Evolutionary conservation across 2,888 invertebrate species (phyloP), one percentile per base, ranked within the genome.

Genomic region (Pterostichus niger): DNA sequence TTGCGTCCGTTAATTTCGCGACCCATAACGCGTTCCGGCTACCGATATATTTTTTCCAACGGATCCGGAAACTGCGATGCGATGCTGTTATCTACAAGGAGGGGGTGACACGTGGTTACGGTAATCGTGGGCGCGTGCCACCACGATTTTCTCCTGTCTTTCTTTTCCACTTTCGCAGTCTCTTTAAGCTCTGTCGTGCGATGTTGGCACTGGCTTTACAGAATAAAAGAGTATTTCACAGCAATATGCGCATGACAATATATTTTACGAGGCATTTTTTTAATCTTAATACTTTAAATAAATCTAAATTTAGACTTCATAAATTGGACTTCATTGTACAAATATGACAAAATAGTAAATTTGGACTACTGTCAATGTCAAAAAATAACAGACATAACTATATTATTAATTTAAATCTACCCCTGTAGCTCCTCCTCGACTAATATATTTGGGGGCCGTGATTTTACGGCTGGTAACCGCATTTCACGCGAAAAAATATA

Each of bases 1-100:
- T 84, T 59, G 83, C 49, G 49, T 49, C 49, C 84, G 84, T 85
- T 86, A 86, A 87, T 87, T 87, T 86, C 85, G 86, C 86, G 85
- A 85, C 84, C 84, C 86, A 85, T 85, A 84, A 84, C 84, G 80
- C 79, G 76, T 84, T 82, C 79, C 49, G 49, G 2, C 49, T 6
- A 4, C 49, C 49, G 49, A 49, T 49, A 49, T 49, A 49, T 49
- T 49, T 49, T 49, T 49, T 83, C 78, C 68, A 83, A 83, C 78
- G 78, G 78, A 71, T 78, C 71, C 56, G 68, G 71, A 56, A 77
- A 78, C 83, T 83, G 83, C 77, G 71, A 78, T 49, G 49, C 49
- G 49, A 49, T 11, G 49, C n/a, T 49, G 49, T 49, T 49, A 49
- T 49, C 49, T 49, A 49, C 49, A 33, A n/a, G 64, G 33, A 1